These are phyloP conservation scores for Onychorhynchus coronatus DNA, from an alignment of 2,113 vertebrate species.

Conservation along the genomic window DNA sequence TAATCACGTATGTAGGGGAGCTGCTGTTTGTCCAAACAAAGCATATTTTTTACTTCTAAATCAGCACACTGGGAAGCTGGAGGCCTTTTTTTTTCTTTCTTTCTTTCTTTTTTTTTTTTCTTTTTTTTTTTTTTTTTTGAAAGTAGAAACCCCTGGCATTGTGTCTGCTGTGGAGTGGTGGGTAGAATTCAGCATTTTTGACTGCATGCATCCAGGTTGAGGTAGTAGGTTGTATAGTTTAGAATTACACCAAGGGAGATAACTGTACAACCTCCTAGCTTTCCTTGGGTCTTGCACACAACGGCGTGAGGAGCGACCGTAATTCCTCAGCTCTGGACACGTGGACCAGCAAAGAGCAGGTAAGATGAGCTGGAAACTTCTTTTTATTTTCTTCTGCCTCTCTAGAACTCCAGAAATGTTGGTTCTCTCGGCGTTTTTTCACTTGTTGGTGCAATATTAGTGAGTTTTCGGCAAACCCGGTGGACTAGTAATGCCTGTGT, in stretches of 20 bases:
- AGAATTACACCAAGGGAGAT: slow-evolving; percentile 98
- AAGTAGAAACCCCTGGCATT: slow-evolving; percentile 18
- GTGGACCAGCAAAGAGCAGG: slow-evolving; percentile 60
- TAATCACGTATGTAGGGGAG: background rate
- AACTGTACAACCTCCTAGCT: slow-evolving; percentile 99
- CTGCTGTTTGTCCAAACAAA: background rate
- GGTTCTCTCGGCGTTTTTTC: fast-evolving
- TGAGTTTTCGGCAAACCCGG: background rate
- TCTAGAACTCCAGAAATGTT: background rate
- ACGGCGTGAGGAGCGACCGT: slow-evolving; percentile 58
- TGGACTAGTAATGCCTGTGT: background rate
- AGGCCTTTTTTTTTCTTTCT: background rate
- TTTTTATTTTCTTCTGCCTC: background rate
- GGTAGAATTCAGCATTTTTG: slow-evolving; percentile 64
- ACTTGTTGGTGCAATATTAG: background rate
- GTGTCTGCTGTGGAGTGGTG: slow-evolving; percentile 34
- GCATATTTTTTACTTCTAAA: background rate
- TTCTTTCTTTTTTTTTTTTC: background rate
- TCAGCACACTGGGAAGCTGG: background rate
- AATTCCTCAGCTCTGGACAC: slow-evolving; percentile 60
- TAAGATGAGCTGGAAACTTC: slow-evolving; percentile 63
- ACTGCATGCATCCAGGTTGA: slow-evolving; percentile 91
- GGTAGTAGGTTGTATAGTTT: slow-evolving; percentile 99
- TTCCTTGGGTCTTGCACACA: slow-evolving; percentile 90
- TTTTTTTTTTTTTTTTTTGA: background rate